phyloP scores from a whole-genome alignment of 1,140 invertebrate species.

The Zophobas morio region DNA sequence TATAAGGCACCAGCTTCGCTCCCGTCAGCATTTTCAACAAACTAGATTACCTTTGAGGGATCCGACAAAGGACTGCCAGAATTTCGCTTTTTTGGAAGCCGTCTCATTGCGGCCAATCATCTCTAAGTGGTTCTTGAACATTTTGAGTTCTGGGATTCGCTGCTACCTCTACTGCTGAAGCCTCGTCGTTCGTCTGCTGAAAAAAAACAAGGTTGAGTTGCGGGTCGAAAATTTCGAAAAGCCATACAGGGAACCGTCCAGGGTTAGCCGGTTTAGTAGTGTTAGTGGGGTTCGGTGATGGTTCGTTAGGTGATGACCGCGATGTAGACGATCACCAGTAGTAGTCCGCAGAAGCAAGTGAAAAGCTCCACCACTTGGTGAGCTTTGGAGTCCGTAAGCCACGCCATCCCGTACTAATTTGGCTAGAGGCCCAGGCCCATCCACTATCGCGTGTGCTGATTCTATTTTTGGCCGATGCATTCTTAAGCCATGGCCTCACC shows the following conservation, averaged over 20 bases:
- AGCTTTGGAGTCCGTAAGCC: conserved; percentile 23
- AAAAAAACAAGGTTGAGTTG: background rate
- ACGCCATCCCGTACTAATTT: conserved; percentile 50
- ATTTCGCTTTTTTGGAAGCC: conserved; percentile 91
- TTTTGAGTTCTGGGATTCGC: conserved; percentile 70
- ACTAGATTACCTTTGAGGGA: conserved; percentile 84
- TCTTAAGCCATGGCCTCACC: conserved; percentile 19
- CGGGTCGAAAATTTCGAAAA: background rate
- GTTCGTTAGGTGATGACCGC: conserved; percentile 43
- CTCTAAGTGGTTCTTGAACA: conserved; percentile 90
- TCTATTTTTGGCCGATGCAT: conserved; percentile 35
- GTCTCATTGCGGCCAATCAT: conserved; percentile 94
- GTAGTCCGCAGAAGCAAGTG: conserved; percentile 45
- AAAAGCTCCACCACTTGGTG: conserved; percentile 47
- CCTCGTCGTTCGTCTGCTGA: conserved; percentile 33
- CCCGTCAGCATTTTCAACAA: background rate
- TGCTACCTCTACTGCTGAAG: conserved; percentile 33
- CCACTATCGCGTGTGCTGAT: conserved; percentile 20
- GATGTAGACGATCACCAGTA: conserved; percentile 43
- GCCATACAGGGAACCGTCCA: no score
- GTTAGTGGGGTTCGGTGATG: background rate
- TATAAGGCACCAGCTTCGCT: no score
- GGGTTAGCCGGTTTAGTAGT: background rate
- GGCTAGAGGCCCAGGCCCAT: conserved; percentile 35
- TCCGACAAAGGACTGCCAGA: conserved; percentile 92